Percentiles rank a stretch among this genome's conserved stretches.
These are phyloP conservation scores for Chrysomela aeneicollis DNA, from an alignment of 2,888 invertebrate genomes.

Conservation along the genomic window DNA sequence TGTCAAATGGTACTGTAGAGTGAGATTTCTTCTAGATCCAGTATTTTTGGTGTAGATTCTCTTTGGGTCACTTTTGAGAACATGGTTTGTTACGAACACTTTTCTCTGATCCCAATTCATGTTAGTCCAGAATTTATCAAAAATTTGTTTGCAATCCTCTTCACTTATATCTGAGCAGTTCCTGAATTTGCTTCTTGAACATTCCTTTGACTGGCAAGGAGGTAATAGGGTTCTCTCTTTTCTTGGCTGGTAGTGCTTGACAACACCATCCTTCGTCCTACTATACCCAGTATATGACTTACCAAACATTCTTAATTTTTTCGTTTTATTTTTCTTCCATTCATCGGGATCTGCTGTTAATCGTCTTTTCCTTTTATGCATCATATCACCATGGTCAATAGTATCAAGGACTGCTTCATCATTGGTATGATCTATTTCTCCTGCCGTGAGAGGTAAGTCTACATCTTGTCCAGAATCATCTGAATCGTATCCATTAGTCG, in stretches of 20 bases:
- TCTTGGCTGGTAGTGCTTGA: conserved; percentile 12
- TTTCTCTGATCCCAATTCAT: conserved; percentile 15
- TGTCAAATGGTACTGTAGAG: conserved; percentile 8
- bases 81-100: conserved; percentile 14
- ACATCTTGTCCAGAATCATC: neutral
- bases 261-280: conserved; percentile 11
- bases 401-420: neutral
- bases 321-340: conserved; percentile 15
- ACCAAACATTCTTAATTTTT: conserved; percentile 19
- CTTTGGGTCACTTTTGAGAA: conserved; percentile 9
- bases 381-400: conserved; percentile 10
- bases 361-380: conserved; percentile 13
- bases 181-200: conserved; percentile 11
- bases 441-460: neutral
- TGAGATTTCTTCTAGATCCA: conserved; percentile 12
- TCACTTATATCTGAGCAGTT: conserved; percentile 10
- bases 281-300: conserved; percentile 13
- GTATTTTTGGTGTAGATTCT: conserved; percentile 11
- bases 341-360: conserved; percentile 15
- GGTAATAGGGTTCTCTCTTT: conserved; percentile 10
- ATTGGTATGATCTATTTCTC: neutral
- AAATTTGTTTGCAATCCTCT: neutral
- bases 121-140: conserved; percentile 14
- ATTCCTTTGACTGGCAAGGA: conserved; percentile 17
- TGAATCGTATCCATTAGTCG: neutral